A percentile compares a stretch with the other conserved stretches of the same genome.
Evolutionary conservation across 2,888 invertebrate species (phyloP).

Genomic region (Synergus itoensis): DNA sequence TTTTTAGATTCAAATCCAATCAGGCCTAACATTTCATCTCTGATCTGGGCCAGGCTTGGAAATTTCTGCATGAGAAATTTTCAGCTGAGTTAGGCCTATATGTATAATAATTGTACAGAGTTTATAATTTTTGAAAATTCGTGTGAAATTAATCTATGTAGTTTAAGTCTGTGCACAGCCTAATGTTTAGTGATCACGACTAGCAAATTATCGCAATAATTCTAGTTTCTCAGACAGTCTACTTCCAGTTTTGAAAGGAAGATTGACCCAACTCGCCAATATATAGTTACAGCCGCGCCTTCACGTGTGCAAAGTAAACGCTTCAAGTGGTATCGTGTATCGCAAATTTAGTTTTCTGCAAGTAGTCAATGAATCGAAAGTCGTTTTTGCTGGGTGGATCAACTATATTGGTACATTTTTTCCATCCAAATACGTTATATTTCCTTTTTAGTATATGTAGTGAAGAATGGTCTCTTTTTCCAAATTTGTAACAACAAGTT

Average conservation of each 20-base stretch:
- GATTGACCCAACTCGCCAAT: not conserved
- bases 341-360: not conserved
- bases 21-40: too few species aligned
- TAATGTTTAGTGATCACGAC: not conserved
- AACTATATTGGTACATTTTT: not conserved
- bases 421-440: not conserved
- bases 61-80: too few species aligned
- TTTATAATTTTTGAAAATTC: too few species aligned
- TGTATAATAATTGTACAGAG: too few species aligned
- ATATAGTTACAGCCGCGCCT: not conserved
- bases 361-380: slow-evolving; percentile 15
- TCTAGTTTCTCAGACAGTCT: not conserved
- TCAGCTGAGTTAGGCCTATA: too few species aligned
- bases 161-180: not conserved
- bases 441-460: not conserved
- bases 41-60: too few species aligned
- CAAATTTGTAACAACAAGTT: not conserved
- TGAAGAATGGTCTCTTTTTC: not conserved
- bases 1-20: too few species aligned
- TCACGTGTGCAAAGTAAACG: not conserved
- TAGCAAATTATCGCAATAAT: not conserved
- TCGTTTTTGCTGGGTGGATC: not conserved
- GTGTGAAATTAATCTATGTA: too few species aligned
- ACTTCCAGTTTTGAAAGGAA: slow-evolving; percentile 17
- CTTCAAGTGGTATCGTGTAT: not conserved